These are phyloP conservation scores for Heteronetta atricapilla DNA, from an alignment of 2,113 vertebrate genomes.

Conservation along the genomic window DNA sequence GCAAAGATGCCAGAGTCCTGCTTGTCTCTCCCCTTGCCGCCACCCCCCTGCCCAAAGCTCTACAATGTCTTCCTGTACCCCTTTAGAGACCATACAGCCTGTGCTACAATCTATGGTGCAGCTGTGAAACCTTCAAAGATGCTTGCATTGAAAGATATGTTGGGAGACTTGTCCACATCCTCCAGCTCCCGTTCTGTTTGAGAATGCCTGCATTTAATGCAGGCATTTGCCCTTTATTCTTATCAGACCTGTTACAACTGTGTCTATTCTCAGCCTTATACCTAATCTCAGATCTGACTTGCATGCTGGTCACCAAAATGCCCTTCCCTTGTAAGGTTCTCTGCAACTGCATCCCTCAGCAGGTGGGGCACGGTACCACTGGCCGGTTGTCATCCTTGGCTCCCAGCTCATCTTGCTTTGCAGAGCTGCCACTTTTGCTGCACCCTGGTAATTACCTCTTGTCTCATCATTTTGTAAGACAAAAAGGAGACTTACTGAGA, in stretches of 20 bases:
- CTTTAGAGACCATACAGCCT: not conserved
- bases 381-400: not conserved
- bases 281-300: not conserved
- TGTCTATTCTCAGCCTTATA: not conserved
- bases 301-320: too few relatives aligned
- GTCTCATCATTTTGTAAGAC: not conserved
- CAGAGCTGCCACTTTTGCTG: not conserved
- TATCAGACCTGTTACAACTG: not conserved
- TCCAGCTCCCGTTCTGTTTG: not conserved
- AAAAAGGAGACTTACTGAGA: not conserved
- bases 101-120: not conserved
- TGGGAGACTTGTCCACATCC: fast-evolving
- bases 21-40: too few relatives aligned
- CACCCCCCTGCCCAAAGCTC: too few relatives aligned
- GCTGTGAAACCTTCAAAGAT: not conserved
- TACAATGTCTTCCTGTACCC: not conserved
- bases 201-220: not conserved
- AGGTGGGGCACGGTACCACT: not conserved
- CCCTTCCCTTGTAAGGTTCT: fast-evolving
- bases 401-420: not conserved
- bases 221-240: not conserved
- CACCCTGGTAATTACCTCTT: not conserved
- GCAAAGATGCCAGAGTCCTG: not conserved
- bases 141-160: not conserved
- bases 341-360: too few relatives aligned